Evolutionary conservation across 2,113 vertebrate genomes (phyloP).

Genomic region (Archocentrus centrarchus): DNA sequence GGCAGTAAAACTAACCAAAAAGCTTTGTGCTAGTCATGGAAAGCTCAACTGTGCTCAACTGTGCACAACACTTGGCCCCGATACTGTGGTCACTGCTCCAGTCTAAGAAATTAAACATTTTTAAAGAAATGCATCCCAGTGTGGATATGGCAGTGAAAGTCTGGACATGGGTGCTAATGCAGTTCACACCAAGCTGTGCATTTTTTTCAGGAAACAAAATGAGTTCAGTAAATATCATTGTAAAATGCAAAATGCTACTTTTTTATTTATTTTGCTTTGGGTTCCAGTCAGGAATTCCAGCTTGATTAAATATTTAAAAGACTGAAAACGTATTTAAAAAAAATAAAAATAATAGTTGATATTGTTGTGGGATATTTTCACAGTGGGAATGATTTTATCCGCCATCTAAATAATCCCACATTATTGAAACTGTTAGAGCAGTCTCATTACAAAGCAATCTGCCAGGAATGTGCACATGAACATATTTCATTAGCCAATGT

Average conservation of each 20-base stretch:
- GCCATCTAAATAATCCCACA: neutral
- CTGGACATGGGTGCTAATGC: neutral
- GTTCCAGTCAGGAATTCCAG: neutral
- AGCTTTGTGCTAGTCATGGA: neutral
- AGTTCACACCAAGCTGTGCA: too few relatives aligned
- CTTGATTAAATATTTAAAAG: neutral
- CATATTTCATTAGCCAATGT: neutral
- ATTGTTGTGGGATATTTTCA: neutral
- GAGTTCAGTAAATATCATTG: too few relatives aligned
- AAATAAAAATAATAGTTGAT: neutral
- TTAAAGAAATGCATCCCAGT: neutral
- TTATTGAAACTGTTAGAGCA: neutral
- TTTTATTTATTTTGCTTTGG: neutral
- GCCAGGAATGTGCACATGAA: neutral
- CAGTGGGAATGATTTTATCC: neutral
- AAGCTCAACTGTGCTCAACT: neutral
- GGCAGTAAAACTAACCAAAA: neutral
- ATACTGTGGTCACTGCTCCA: neutral
- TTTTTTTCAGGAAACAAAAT: too few relatives aligned
- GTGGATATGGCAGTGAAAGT: neutral
- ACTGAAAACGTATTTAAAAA: neutral
- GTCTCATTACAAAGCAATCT: neutral
- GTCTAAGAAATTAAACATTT: neutral
- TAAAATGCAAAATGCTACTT: neutral
- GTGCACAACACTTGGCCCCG: too few relatives aligned